Percentiles rank a stretch among this genome's conserved stretches.
Evolutionary conservation across 23 tunicate genomes (phyloP).

Genomic region (Styela clava): DNA sequence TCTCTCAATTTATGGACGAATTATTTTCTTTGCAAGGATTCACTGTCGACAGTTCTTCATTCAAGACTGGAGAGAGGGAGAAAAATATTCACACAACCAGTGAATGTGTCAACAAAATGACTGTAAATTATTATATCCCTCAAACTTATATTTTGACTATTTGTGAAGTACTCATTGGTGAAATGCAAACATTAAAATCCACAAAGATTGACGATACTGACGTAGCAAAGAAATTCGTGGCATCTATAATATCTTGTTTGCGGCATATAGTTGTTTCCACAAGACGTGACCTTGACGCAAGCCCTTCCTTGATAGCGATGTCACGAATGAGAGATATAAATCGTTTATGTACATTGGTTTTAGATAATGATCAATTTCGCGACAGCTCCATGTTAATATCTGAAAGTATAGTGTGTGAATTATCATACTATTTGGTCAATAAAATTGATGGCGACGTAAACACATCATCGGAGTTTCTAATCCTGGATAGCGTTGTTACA

Average conservation of each 20-base stretch:
- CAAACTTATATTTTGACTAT: not conserved
- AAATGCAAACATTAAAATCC: not conserved
- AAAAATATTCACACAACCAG: too few species aligned
- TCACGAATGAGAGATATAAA: not conserved
- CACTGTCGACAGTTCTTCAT: too few species aligned
- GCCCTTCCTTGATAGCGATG: not conserved
- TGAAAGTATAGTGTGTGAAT: not conserved
- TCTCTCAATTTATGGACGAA: constrained; percentile 8
- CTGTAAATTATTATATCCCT: not conserved
- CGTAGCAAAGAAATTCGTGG: not conserved
- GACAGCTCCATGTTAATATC: not conserved
- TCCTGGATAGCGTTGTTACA: not conserved
- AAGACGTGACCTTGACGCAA: not conserved
- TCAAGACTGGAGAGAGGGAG: too few species aligned
- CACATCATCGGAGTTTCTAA: not conserved
- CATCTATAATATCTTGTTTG: not conserved
- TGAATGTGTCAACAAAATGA: too few species aligned
- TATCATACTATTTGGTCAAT: not conserved
- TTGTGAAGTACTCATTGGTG: not conserved
- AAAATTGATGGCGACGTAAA: not conserved
- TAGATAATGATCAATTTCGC: not conserved
- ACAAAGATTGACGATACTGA: not conserved
- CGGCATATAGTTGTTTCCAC: not conserved
- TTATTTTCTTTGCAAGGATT: constrained; percentile 3
- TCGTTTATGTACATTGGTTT: not conserved